Conservation (phyloP, 2,113 vertebrate genomes). For the Scolopax mira region DNA sequence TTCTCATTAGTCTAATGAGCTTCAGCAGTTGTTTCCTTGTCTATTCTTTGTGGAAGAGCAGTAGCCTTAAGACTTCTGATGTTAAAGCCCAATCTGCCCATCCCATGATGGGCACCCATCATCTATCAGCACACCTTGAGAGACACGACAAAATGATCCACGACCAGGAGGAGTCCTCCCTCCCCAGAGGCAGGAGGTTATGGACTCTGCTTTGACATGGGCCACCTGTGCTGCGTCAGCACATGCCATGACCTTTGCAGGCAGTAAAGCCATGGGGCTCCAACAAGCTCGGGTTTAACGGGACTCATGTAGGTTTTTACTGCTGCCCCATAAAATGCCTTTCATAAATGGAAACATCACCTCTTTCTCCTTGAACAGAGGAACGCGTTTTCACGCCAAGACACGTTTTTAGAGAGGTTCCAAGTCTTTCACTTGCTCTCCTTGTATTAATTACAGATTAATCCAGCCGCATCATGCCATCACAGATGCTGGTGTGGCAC, state of each 20-base stretch:
- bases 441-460: neutral
- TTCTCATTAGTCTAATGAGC: neutral
- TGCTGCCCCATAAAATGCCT: neutral
- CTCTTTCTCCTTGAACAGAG: neutral
- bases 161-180: neutral
- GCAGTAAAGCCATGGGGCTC: neutral
- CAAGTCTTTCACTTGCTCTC: neutral
- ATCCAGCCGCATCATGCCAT: neutral
- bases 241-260: rapidly evolving
- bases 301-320: neutral
- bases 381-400: neutral
- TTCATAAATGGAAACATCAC: neutral
- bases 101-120: neutral
- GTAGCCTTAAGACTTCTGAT: neutral
- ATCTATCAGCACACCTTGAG: neutral
- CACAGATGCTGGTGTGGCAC: neutral
- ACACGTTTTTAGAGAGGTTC: neutral
- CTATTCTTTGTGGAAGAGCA: neutral
- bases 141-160: neutral
- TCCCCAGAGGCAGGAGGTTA: neutral
- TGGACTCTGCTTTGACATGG: neutral
- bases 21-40: neutral
- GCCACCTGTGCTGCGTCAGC: neutral
- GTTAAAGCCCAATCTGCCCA: neutral
- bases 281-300: neutral